Conservation (phyloP, 2,113 vertebrate species). For the Bothrops jararaca region DNA sequence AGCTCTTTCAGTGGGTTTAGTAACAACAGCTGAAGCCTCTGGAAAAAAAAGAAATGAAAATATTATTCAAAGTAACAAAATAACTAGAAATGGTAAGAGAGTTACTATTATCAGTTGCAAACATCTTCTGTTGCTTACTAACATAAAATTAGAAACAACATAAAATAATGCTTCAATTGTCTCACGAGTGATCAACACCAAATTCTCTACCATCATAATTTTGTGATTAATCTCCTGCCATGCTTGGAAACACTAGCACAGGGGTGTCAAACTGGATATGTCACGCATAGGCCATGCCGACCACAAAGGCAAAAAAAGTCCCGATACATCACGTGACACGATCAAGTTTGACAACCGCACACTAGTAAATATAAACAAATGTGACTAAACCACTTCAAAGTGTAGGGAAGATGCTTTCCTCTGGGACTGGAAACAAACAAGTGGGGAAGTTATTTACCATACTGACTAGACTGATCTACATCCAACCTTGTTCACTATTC, state of each 20-base stretch:
- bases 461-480: neutral
- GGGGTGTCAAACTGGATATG: too few species aligned
- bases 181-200: neutral
- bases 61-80: constrained; percentile 23
- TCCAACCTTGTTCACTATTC: neutral
- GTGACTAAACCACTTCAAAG: neutral
- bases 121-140: neutral
- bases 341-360: too few species aligned
- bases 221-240: neutral
- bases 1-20: constrained; percentile 94
- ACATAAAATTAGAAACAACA: neutral
- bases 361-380: neutral
- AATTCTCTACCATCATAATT: neutral
- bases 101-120: neutral
- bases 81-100: neutral
- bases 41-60: constrained; percentile 42
- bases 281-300: too few species aligned
- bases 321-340: too few species aligned
- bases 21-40: constrained; percentile 93
- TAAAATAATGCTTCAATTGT: neutral
- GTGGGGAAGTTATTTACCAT: neutral
- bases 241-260: neutral
- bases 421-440: neutral
- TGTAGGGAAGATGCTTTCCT: neutral
- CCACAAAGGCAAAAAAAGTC: too few species aligned